Conservation (phyloP, 1,140 invertebrate species). For the Nephila pilipes region DNA sequence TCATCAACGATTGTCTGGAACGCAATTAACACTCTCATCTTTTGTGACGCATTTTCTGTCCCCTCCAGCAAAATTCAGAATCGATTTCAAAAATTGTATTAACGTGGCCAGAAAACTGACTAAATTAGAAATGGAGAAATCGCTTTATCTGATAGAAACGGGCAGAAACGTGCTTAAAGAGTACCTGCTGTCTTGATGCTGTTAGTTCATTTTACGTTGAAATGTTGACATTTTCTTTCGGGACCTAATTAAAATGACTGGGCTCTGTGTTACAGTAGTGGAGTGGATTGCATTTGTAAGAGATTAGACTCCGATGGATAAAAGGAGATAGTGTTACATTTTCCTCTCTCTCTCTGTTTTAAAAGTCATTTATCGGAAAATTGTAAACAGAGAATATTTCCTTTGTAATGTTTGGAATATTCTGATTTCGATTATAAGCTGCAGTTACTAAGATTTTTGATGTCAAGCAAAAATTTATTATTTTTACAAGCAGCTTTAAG, state of each 20-base stretch:
- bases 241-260: conserved; percentile 45
- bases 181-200: neutral
- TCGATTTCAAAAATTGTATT: conserved; percentile 28
- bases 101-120: conserved; percentile 32
- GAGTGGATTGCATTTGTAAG: conserved; percentile 1
- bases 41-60: neutral
- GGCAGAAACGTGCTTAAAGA: conserved; percentile 7
- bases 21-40: conserved; percentile 40
- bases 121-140: conserved; percentile 11
- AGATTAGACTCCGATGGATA: neutral
- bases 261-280: neutral
- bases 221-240: conserved; percentile 42
- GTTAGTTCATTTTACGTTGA: neutral
- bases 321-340: neutral
- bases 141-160: neutral
- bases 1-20: conserved; percentile 32
- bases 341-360: neutral
- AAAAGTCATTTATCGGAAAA: neutral
- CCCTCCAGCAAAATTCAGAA: conserved; percentile 21
- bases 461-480: too few relatives aligned
- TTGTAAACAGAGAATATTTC: neutral
- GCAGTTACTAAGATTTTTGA: too few relatives aligned
- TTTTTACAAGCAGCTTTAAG: too few relatives aligned
- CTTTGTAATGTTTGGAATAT: neutral
- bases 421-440: neutral